Evolutionary conservation across 2,113 vertebrate species (phyloP).

Genomic region (Labrus mixtus): DNA sequence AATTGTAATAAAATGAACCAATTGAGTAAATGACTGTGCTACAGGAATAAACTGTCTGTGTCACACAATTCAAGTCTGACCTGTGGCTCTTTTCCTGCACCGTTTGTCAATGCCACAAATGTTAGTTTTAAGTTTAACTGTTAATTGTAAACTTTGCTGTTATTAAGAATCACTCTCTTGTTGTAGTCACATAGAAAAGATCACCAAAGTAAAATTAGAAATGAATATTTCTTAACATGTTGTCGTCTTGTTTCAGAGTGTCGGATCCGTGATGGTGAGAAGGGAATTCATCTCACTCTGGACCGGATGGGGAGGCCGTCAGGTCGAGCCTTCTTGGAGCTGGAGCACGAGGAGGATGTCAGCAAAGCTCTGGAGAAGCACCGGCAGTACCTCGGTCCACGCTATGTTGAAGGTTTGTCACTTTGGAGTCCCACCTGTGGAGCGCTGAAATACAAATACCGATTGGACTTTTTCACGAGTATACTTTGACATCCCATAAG

Average conservation of each 20-base stretch:
- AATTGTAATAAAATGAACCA: too few relatives aligned
- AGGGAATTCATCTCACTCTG: conserved; percentile 90
- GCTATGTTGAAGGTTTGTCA: conserved; percentile 92
- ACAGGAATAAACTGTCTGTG: too few relatives aligned
- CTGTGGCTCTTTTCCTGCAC: too few relatives aligned
- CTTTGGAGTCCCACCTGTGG: neutral
- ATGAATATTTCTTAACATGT: neutral
- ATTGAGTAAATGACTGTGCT: too few relatives aligned
- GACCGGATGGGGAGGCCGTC: conserved; percentile 87
- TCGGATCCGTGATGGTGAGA: conserved; percentile 86
- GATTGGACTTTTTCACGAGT: neutral
- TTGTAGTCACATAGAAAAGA: too few relatives aligned
- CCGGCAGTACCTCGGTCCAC: conserved; percentile 90
- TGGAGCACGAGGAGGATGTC: conserved; percentile 91
- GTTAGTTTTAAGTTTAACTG: too few relatives aligned
- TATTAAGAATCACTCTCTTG: too few relatives aligned
- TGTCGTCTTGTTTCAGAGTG: conserved; percentile 83
- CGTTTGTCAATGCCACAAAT: too few relatives aligned
- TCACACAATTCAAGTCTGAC: too few relatives aligned
- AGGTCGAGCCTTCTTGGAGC: conserved; percentile 91
- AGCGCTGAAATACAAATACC: neutral
- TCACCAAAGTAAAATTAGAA: neutral
- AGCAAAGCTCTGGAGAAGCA: conserved; percentile 92
- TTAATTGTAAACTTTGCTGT: too few relatives aligned
- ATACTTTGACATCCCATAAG: neutral